Evolutionary conservation across 2,113 vertebrate species (phyloP), one percentile per base, ranked within the genome.

Genomic region (Arothron firmamentum): DNA sequence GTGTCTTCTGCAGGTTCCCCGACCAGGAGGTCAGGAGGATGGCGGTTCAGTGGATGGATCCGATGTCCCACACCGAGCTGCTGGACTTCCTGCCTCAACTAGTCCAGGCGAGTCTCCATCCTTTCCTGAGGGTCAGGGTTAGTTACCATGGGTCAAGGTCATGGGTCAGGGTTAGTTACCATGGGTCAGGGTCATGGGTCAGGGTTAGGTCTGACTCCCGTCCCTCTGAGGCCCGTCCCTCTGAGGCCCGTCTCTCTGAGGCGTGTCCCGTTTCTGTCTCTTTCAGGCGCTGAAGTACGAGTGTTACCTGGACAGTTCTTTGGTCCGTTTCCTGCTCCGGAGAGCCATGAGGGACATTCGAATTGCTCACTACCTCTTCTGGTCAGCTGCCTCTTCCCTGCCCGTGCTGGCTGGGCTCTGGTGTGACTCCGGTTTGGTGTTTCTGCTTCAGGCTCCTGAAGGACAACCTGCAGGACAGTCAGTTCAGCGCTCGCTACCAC

Each of bases 401-500:
- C n/a, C 19, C 11, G 18, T 50, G 49, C 19, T 12, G 25, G 25
- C 25, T 28, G 25, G 25, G 25, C 25, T 28, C 25, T 28, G 4
- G 25, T 28, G 25, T 28, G 7, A 31, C 28, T 41, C 5, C 12
- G 1, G 9, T 3, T 28, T n/a, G 1, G 25, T 28, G 25, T 56
- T 1, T 66, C 15, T 20, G 15, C 18, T 17, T 25, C 87, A 99
- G 97, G 96, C 74, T 98, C 78, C 88, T 99, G 78, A 98, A 98
- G 87, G 96, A 99, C 0, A 90, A 93, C 50, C 92, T 99, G 13
- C 95, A 96, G 86, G 96, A 99, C 80, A 94, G 94, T 0, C 96
- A 98, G 92, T 98, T 98, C 90, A 94, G 92, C n/a, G 94, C 93
- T 72, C 92, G 97, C 1, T 99, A 97, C 82, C 97, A 97, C 87